These are phyloP conservation scores for Plemyria rubiginata DNA, from an alignment of 2,888 invertebrate species.

Conservation along the genomic window DNA sequence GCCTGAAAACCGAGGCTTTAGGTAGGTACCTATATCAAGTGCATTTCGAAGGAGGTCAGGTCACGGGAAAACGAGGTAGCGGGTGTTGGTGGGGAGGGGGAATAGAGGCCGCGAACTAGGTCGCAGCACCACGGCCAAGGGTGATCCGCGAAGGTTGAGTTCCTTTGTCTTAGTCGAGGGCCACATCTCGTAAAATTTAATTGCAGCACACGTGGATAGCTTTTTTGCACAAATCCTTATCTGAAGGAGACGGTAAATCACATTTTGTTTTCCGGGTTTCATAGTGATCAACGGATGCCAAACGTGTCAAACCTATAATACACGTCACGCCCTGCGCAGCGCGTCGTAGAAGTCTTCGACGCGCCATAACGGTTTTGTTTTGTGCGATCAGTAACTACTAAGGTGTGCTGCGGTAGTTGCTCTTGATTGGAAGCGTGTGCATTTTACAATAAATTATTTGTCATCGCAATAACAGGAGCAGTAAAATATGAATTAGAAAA, in stretches of 20 bases:
- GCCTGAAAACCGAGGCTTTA: constrained; percentile 59
- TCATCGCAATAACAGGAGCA: constrained; percentile 6
- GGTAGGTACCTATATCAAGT: constrained; percentile 73
- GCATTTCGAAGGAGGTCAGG: constrained; percentile 77
- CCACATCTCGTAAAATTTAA: constrained; percentile 30
- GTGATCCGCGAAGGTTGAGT: constrained; percentile 77
- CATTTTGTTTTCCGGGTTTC: neutral
- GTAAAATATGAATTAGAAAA: neutral
- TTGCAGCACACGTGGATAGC: constrained; percentile 23
- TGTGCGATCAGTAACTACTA: neutral
- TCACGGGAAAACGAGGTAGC: constrained; percentile 59
- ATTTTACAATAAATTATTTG: neutral
- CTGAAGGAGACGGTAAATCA: neutral
- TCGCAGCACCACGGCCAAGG: constrained; percentile 82
- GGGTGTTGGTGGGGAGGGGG: constrained; percentile 44
- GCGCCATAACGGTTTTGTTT: neutral
- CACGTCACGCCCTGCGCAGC: neutral
- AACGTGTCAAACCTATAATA: neutral
- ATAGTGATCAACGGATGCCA: neutral
- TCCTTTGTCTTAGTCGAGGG: constrained; percentile 63
- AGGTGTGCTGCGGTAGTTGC: constrained; percentile 3
- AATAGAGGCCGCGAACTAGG: constrained; percentile 66
- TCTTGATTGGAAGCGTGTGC: constrained; percentile 5
- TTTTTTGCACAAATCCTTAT: constrained; percentile 8
- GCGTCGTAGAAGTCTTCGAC: neutral